Base-by-base conservation (phyloP, 2,888 invertebrate genomes). In the Lasioglossum oenotherae region DNA sequence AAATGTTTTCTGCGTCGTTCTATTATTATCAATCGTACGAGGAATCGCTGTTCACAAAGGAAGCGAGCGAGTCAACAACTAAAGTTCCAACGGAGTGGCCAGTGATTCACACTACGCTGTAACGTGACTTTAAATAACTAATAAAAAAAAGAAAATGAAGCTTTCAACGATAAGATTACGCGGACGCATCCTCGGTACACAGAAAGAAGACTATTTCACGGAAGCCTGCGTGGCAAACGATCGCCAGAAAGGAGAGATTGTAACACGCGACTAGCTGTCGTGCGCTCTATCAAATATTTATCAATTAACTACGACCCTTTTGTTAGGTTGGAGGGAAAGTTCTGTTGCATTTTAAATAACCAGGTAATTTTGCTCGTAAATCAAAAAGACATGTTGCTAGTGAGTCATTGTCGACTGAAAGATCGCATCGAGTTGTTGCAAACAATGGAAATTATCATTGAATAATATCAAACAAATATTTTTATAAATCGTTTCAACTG, bases 81-180 rank as follows among this genome's bases (percentile, higher is more conserved):
- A 41, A 71, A 41, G 23, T 38, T n/a, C 4, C 23, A 71, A 19
- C 67, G 19, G 67, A 23, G 19, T 19, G 38, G 10, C 23, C 19
- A 5, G 12, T 71, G 71, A 71, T n/a, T 71, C 71, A 71, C 14
- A 23, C 41, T n/a, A 12, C 38, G 12, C 69, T 1, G 14, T 69
- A 23, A 23, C 69, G 69, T 6, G 71, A 71, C 71, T 71, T 71
- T 41, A 71, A 71, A 71, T 71, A 71, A 41, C n/a, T 14, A n/a
- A 5, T 12, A 41, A 71, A 41, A 14, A 5, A 41, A 38, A 67
- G 35, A 23, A 41, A 6, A 12, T 4, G 41, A 41, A 71, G n/a
- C 71, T 4, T 71, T 71, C 23, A n/a, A 2, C 5, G 71, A 71
- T 71, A 41, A 71, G 71, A 71, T 71, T 71, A 71, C 71, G 23